A percentile compares a stretch with the other conserved stretches of the same genome.
Evolutionary conservation across 1,140 invertebrate species (phyloP).

Genomic region (Helicoverpa armigera): DNA sequence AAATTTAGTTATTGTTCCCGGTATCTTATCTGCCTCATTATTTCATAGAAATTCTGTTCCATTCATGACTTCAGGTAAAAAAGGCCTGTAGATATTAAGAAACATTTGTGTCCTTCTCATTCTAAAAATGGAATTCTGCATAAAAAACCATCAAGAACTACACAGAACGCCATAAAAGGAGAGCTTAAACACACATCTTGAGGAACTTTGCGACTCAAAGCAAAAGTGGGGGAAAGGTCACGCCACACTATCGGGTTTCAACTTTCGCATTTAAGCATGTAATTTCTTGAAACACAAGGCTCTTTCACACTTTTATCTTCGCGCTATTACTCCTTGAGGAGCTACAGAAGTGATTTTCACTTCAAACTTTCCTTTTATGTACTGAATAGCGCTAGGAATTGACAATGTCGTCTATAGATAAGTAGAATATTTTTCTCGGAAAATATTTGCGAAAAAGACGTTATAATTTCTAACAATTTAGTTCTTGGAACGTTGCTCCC

Average conservation of each 20-base stretch:
- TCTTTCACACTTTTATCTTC: constrained; percentile 18
- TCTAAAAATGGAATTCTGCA: constrained; percentile 13
- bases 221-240: constrained; percentile 22
- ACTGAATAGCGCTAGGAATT: background rate
- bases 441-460: background rate
- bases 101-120: too few relatives aligned
- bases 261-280: constrained; percentile 41
- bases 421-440: background rate
- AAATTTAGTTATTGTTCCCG: too few relatives aligned
- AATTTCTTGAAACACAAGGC: constrained; percentile 15
- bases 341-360: background rate
- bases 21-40: too few relatives aligned
- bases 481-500: too few relatives aligned
- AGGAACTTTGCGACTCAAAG: constrained; percentile 21
- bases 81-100: too few relatives aligned
- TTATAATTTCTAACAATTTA: too few relatives aligned
- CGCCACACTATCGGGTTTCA: constrained; percentile 26
- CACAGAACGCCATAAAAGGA: constrained; percentile 6
- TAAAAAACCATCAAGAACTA: constrained; percentile 35
- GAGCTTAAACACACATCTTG: constrained; percentile 32
- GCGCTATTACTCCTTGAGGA: background rate
- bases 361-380: background rate
- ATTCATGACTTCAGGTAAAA: too few relatives aligned
- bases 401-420: constrained; percentile 9
- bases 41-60: too few relatives aligned